phyloP scores from a whole-genome alignment of 2,888 invertebrate species.

The Pristionchus exspectatus region DNA sequence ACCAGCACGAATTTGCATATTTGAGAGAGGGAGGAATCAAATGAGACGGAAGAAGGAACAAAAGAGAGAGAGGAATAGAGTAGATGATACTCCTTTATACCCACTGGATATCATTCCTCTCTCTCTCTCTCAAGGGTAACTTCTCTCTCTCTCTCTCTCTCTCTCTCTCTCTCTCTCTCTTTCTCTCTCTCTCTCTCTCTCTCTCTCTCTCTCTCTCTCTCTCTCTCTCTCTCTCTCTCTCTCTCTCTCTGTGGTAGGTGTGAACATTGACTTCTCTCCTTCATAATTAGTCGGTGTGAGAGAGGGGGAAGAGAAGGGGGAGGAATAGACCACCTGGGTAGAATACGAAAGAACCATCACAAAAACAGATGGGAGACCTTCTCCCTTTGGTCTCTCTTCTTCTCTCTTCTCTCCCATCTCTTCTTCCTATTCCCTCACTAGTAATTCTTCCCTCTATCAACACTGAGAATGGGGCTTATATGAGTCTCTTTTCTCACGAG shows the following conservation, averaged over 20 bases:
- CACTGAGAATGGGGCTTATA: background rate
- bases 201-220: background rate
- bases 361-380: conserved; percentile 16
- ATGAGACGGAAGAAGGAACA: conserved; percentile 42
- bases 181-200: background rate
- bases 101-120: background rate
- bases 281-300: conserved; percentile 36
- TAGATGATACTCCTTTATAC: background rate
- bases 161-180: background rate
- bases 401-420: background rate
- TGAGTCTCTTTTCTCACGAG: background rate
- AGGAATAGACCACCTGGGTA: conserved; percentile 6
- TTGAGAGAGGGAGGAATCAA: conserved; percentile 44
- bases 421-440: conserved; percentile 2
- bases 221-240: background rate
- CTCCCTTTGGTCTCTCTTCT: background rate
- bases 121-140: background rate
- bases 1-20: conserved; percentile 50
- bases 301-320: background rate
- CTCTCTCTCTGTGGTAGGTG: conserved; percentile 9
- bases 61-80: conserved; percentile 33
- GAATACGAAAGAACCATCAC: conserved; percentile 12
- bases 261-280: conserved; percentile 8
- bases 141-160: background rate
- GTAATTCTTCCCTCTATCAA: background rate